Evolutionary conservation across 2,888 invertebrate species (phyloP).

Genomic region (Monoplex corrugatus): DNA sequence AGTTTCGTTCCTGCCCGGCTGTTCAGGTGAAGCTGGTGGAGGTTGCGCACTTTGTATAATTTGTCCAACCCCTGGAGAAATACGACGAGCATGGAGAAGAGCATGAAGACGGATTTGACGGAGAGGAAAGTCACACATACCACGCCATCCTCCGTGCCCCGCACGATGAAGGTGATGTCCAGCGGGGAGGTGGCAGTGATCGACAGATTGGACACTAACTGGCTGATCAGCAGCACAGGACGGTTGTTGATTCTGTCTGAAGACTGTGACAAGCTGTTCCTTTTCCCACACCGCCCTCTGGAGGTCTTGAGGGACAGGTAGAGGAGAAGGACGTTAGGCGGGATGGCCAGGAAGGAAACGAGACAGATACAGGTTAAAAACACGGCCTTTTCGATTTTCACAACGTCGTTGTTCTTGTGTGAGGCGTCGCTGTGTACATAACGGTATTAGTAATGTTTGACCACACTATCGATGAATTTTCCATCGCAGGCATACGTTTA

Average conservation of each 20-base stretch:
- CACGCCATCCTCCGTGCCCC: background rate
- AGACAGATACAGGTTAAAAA: conserved; percentile 8
- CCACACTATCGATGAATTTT: too few relatives aligned
- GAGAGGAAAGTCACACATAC: conserved; percentile 17
- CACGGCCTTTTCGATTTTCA: background rate
- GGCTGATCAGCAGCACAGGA: background rate
- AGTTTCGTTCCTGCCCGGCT: background rate
- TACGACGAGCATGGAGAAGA: conserved; percentile 23
- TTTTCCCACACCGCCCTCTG: background rate
- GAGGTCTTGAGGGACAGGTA: background rate
- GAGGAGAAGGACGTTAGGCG: conserved; percentile 37
- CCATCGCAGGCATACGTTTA: too few relatives aligned
- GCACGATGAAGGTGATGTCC: conserved; percentile 5
- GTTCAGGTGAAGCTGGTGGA: background rate
- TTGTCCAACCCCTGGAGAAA: conserved; percentile 19
- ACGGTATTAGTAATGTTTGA: too few relatives aligned
- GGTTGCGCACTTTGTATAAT: conserved; percentile 25
- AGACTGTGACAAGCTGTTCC: background rate
- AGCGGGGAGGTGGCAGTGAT: conserved; percentile 15
- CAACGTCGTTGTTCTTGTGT: background rate
- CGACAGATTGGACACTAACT: conserved; percentile 13
- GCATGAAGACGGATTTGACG: conserved; percentile 33
- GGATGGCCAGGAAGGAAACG: conserved; percentile 15
- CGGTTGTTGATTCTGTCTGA: background rate
- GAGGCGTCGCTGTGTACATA: background rate